Base-by-base conservation (phyloP, 2,797 vertebrate genomes). In the Microctenopoma steveboyesi region DNA sequence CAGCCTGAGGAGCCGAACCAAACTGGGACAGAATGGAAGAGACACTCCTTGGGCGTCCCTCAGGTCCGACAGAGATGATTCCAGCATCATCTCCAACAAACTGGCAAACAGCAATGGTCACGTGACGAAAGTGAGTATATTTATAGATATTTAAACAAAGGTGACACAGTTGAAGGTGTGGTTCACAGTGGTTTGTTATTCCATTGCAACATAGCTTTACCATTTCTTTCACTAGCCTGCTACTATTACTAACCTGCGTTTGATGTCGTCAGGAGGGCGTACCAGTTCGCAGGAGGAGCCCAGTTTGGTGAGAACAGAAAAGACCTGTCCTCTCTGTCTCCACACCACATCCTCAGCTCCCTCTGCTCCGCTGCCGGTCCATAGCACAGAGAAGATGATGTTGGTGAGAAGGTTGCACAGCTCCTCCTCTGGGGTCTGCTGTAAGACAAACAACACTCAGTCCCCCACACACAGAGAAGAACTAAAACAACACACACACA, bases 1-100 rank as follows among this genome's bases (percentile, higher is more conserved):
- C 60, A 99, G 93, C 15, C 97, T 89, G 46, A 99, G 95, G 25
- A 99, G 95, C 66, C 95, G 95, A 18, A 99, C 93, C 4, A 94
- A 92, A 1, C 95, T 97, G 76, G 96, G 96, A 63, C 92, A 92
- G 88, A 97, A 95, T 0, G 95, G 93, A 78, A 95, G 84, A 15
- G 88, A 30, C 2, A 92, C 81, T 0, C 92, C 82, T 0, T 95
- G 88, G 0, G 94, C 90, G 3, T 96, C 96, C 78, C 95, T 95
- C 84, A 99, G 88, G 85, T 99, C 98, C 0, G 95, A 96, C 86
- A 98, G 77, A 0, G 96, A 96, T 0, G 97, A 98, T 87, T 99
- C 98, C 92, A 99, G 86, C 98, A 99, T 99, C 97, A 98, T 97
- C 94, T 99, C 98, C 91, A 99, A 84, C 60, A 99, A 91, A 90